phyloP scores from a whole-genome alignment of 1,140 invertebrate species.

The Heliconius himera region DNA sequence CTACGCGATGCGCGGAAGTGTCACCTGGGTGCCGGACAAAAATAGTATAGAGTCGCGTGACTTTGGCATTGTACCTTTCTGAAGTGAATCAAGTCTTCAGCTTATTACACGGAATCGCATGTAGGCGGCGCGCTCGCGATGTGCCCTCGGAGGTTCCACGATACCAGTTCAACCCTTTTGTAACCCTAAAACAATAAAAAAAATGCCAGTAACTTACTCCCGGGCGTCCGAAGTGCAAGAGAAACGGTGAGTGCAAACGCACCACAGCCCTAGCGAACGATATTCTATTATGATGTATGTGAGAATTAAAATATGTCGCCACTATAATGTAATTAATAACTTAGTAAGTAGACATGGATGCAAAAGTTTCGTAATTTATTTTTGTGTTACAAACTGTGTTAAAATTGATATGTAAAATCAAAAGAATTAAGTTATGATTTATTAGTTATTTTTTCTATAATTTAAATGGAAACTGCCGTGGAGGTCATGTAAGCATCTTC shows the following conservation, averaged over 20 bases:
- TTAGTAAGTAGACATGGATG: not conserved
- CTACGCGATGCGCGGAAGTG: slow-evolving; percentile 39
- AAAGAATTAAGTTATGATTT: too few relatives aligned
- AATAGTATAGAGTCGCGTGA: slow-evolving; percentile 50
- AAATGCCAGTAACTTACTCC: slow-evolving; percentile 62
- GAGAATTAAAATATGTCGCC: not conserved
- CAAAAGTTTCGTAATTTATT: not conserved
- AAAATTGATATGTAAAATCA: not conserved
- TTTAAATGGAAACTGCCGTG: not conserved
- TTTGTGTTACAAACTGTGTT: too few relatives aligned
- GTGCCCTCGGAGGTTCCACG: slow-evolving; percentile 31
- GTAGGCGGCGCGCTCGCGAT: slow-evolving; percentile 32
- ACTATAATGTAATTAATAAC: not conserved
- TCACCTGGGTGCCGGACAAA: slow-evolving; percentile 44
- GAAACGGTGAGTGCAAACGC: slow-evolving; percentile 57
- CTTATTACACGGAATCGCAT: slow-evolving; percentile 39
- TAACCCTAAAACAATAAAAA: not conserved
- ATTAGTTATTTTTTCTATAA: not conserved
- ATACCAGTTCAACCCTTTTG: slow-evolving; percentile 15
- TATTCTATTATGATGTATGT: not conserved
- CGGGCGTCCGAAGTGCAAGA: slow-evolving; percentile 56
- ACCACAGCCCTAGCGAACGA: slow-evolving; percentile 3
- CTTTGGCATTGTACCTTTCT: slow-evolving; percentile 57
- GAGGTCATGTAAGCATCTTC: not conserved
- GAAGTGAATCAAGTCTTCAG: slow-evolving; percentile 37